Percentiles rank a stretch among this genome's conserved stretches.
Evolutionary conservation across 92 coral and sea anemone species (phyloP).

Genomic region (Epizoanthus scotinus): DNA sequence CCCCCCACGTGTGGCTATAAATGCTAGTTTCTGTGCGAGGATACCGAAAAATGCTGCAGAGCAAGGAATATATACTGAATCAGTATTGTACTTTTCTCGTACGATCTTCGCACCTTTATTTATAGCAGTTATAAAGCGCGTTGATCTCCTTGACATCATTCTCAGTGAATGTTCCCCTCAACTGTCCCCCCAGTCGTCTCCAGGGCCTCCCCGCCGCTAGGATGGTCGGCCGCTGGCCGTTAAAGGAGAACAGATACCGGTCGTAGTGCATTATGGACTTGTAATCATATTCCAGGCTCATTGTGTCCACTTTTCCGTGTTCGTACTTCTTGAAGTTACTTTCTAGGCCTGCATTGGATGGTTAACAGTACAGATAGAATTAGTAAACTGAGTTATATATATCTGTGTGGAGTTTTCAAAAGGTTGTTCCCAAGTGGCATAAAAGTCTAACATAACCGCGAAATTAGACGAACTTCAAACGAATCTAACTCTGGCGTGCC

Average conservation of each 20-base stretch:
- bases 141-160: conserved; percentile 65
- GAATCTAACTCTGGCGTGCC: too few species aligned
- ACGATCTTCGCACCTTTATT: not conserved
- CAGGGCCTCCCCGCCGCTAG: conserved; percentile 74
- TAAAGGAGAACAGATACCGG: conserved; percentile 61
- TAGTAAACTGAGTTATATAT: too few species aligned
- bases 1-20: too few species aligned
- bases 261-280: conserved; percentile 81
- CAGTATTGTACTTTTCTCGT: not conserved
- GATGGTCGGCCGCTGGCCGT: conserved; percentile 58
- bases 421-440: too few species aligned
- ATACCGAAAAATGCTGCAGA: too few species aligned
- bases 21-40: too few species aligned
- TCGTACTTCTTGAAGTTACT: conserved; percentile 71
- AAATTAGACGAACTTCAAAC: too few species aligned
- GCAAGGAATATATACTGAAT: too few species aligned
- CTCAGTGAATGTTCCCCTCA: conserved; percentile 64
- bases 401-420: too few species aligned
- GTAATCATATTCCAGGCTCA: conserved; percentile 68
- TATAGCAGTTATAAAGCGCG: conserved; percentile 54
- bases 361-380: not conserved
- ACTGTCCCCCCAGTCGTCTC: conserved; percentile 76
- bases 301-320: conserved; percentile 66
- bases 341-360: conserved; percentile 32
- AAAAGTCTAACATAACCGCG: too few species aligned